Evolutionary conservation across 2,888 invertebrate species (phyloP).

Genomic region (Tachina grossa): DNA sequence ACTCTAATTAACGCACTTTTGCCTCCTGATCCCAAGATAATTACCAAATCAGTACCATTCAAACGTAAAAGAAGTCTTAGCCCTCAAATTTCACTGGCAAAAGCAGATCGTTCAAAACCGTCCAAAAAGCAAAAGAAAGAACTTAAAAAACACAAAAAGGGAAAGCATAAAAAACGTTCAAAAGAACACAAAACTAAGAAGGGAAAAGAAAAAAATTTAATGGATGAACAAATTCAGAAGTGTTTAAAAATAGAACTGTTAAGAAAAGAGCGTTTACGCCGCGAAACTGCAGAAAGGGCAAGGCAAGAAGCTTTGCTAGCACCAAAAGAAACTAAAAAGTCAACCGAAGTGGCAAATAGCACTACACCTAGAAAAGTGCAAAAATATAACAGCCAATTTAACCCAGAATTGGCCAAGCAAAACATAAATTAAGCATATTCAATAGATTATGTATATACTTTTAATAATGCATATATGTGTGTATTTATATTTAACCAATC

Average conservation of each 20-base stretch:
- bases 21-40: constrained; percentile 67
- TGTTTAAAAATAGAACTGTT: constrained; percentile 79
- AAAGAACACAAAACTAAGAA: constrained; percentile 73
- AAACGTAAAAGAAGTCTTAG: constrained; percentile 42
- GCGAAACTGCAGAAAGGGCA: constrained; percentile 91
- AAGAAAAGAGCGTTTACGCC: constrained; percentile 85
- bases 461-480: not conserved
- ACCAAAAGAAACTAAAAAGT: constrained; percentile 82
- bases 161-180: constrained; percentile 72
- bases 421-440: constrained; percentile 83
- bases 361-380: constrained; percentile 84
- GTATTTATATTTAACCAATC: not conserved
- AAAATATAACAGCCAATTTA: constrained; percentile 98
- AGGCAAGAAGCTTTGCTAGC: constrained; percentile 88
- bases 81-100: constrained; percentile 5
- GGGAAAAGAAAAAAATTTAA: constrained; percentile 56
- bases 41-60: constrained; percentile 49
- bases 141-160: constrained; percentile 69
- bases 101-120: constrained; percentile 65
- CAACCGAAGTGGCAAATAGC: constrained; percentile 61
- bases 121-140: constrained; percentile 68
- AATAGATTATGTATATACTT: not conserved
- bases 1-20: constrained; percentile 85
- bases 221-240: constrained; percentile 74
- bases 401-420: constrained; percentile 94